phyloP scores from a whole-genome alignment of 2,888 invertebrate genomes.

The Spisula solida region DNA sequence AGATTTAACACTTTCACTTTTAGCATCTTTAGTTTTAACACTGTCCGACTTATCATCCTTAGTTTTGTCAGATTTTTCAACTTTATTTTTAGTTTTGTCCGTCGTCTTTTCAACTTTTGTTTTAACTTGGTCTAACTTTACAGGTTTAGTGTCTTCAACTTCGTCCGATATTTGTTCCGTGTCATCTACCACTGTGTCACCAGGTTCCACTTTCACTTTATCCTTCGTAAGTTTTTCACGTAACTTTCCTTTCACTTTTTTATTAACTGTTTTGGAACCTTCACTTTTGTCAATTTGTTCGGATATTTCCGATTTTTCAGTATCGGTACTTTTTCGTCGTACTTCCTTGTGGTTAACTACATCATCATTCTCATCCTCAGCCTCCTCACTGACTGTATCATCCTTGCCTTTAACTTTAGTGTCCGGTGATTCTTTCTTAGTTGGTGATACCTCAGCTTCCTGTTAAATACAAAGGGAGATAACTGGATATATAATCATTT shows the following conservation, averaged over 20 bases:
- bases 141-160: not conserved
- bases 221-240: slow-evolving; percentile 50
- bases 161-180: slow-evolving; percentile 25
- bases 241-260: slow-evolving; percentile 63
- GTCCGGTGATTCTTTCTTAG: slow-evolving; percentile 49
- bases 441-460: slow-evolving; percentile 43
- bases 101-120: slow-evolving; percentile 28
- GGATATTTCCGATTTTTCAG: slow-evolving; percentile 22
- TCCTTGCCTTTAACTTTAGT: slow-evolving; percentile 32
- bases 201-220: slow-evolving; percentile 53
- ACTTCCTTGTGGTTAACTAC: slow-evolving; percentile 42
- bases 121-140: slow-evolving; percentile 10
- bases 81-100: slow-evolving; percentile 21
- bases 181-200: slow-evolving; percentile 25
- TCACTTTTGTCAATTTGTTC: slow-evolving; percentile 41
- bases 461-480: slow-evolving; percentile 13
- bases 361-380: not conserved
- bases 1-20: slow-evolving; percentile 25
- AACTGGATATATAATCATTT: not conserved
- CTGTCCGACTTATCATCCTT: not conserved
- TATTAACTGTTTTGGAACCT: slow-evolving; percentile 39
- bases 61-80: slow-evolving; percentile 29
- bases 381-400: not conserved
- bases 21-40: not conserved
- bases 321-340: slow-evolving; percentile 50